Conservation (phyloP, 2,797 vertebrate species). For the Fratercula arctica region DNA sequence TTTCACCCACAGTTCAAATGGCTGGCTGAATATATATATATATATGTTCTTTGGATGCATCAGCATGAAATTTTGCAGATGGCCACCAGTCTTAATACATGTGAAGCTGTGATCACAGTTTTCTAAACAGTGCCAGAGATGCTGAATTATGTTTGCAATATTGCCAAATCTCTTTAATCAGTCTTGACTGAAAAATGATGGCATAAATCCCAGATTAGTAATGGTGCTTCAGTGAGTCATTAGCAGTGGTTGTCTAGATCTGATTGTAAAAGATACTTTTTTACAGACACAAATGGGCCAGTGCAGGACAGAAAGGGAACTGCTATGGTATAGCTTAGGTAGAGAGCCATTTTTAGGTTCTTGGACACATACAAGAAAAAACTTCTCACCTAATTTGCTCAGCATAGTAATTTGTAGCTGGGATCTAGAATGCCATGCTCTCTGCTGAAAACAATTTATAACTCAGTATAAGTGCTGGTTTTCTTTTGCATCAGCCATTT, state of each 20-base stretch:
- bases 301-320: neutral
- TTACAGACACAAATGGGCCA: neutral
- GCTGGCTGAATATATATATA: neutral
- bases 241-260: neutral
- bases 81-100: neutral
- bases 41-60: neutral
- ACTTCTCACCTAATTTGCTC: neutral
- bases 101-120: conserved; percentile 44
- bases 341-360: neutral
- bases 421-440: neutral
- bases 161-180: conserved; percentile 41
- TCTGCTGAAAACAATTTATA: neutral
- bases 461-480: neutral
- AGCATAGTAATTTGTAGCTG: neutral
- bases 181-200: conserved; percentile 43
- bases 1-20: neutral
- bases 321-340: neutral
- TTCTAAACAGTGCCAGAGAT: conserved; percentile 32
- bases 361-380: neutral
- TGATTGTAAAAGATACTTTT: neutral
- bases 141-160: conserved; percentile 37
- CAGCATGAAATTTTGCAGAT: conserved; percentile 31
- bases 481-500: neutral
- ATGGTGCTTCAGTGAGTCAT: conserved; percentile 30
- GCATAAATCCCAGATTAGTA: conserved; percentile 21